phyloP scores from a whole-genome alignment of 2,888 invertebrate genomes.

The Ptychoptera albimana region DNA sequence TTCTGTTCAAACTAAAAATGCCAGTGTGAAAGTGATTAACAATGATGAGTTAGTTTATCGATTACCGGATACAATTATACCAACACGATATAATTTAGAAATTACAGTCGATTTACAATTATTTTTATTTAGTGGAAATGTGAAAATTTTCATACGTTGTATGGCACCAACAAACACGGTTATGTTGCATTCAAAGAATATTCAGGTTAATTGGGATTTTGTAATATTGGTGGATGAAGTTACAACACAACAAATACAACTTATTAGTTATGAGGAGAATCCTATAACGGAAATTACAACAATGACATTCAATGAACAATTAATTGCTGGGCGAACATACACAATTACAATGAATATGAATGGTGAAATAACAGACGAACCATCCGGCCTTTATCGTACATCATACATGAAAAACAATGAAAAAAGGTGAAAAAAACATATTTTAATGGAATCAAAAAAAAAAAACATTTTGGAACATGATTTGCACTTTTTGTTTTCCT shows the following conservation, averaged over 20 bases:
- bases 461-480: too few species aligned
- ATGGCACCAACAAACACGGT: not conserved
- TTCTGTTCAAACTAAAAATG: too few species aligned
- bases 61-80: not conserved
- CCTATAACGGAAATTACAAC: slow-evolving; percentile 23
- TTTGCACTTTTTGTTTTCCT: too few species aligned
- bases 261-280: slow-evolving; percentile 8
- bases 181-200: slow-evolving; percentile 2
- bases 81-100: slow-evolving; percentile 4
- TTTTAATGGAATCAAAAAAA: too few species aligned
- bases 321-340: slow-evolving; percentile 36
- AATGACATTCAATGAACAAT: slow-evolving; percentile 25
- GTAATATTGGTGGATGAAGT: not conserved
- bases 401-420: too few species aligned
- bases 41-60: not conserved
- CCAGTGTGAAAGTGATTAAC: too few species aligned
- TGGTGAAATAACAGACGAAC: slow-evolving; percentile 20
- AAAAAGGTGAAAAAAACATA: too few species aligned
- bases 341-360: slow-evolving; percentile 37
- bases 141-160: slow-evolving; percentile 1
- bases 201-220: not conserved
- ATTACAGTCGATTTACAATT: slow-evolving; percentile 3
- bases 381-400: too few species aligned
- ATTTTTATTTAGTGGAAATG: slow-evolving; percentile 2
- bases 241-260: not conserved